Evolutionary conservation across 2,888 invertebrate species (phyloP).

Genomic region (Lycocerus yunnanus): DNA sequence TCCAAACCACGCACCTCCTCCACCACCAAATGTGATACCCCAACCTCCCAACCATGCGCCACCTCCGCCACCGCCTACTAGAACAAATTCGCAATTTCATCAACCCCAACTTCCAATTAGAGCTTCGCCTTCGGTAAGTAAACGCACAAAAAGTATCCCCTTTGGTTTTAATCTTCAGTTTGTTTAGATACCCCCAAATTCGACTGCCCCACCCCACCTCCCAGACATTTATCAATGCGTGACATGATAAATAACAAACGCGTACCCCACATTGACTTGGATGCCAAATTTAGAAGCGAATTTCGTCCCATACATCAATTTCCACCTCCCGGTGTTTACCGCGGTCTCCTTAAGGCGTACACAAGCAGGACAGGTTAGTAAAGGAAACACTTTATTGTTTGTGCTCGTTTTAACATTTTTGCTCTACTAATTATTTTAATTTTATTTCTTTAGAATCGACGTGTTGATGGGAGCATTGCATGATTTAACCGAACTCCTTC

Average conservation of each 20-base stretch:
- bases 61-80: slow-evolving; percentile 43
- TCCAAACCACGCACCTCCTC: slow-evolving; percentile 52
- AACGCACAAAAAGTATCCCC: not conserved
- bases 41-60: slow-evolving; percentile 38
- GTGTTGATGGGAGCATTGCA: slow-evolving; percentile 32
- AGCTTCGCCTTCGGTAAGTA: slow-evolving; percentile 38
- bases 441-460: slow-evolving; percentile 35
- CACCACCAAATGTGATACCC: slow-evolving; percentile 43
- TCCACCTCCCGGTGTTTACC: slow-evolving; percentile 72
- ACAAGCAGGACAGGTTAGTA: slow-evolving; percentile 66
- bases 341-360: slow-evolving; percentile 69
- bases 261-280: slow-evolving; percentile 62
- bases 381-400: not conserved
- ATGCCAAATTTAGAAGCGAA: slow-evolving; percentile 67
- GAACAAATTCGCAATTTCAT: slow-evolving; percentile 34
- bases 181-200: slow-evolving; percentile 40
- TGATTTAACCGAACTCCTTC: slow-evolving; percentile 26
- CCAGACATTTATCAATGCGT: slow-evolving; percentile 67
- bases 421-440: slow-evolving; percentile 6
- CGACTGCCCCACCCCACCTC: slow-evolving; percentile 62
- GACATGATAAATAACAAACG: slow-evolving; percentile 43
- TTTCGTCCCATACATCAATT: slow-evolving; percentile 68
- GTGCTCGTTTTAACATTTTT: not conserved
- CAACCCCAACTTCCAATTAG: slow-evolving; percentile 42
- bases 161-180: not conserved